These are phyloP conservation scores for Pardosa pseudoannulata DNA, from an alignment of 2,888 invertebrate species.

Conservation along the genomic window DNA sequence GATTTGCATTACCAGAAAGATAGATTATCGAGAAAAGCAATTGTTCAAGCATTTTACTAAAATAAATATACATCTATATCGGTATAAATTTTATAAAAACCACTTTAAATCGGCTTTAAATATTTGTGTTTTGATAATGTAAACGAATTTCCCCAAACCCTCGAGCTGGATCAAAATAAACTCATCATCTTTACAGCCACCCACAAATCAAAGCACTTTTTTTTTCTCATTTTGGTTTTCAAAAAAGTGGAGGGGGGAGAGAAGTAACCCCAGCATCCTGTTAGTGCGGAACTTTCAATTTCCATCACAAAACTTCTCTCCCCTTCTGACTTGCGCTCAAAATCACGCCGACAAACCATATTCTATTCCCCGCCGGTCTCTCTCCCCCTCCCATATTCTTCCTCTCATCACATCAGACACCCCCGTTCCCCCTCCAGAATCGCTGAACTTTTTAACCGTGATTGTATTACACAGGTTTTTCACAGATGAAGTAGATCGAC, in stretches of 20 bases:
- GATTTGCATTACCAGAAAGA: too few relatives aligned
- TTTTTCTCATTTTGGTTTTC: too few relatives aligned
- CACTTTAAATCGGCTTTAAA: too few relatives aligned
- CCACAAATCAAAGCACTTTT: slow-evolving; percentile 15
- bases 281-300: slow-evolving; percentile 38
- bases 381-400: background rate
- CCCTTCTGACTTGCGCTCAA: background rate
- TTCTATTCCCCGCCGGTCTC: background rate
- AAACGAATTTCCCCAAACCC: too few relatives aligned
- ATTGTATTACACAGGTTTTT: slow-evolving; percentile 27
- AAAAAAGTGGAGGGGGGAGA: background rate
- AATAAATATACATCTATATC: too few relatives aligned
- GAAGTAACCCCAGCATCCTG: slow-evolving; percentile 44
- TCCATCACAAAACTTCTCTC: slow-evolving; percentile 54
- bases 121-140: too few relatives aligned
- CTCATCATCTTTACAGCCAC: slow-evolving; percentile 1
- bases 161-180: background rate
- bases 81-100: too few relatives aligned
- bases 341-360: slow-evolving; percentile 12
- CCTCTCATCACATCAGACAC: background rate
- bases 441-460: slow-evolving; percentile 25
- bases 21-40: too few relatives aligned
- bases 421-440: slow-evolving; percentile 8
- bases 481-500: slow-evolving; percentile 45
- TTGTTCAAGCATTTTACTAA: too few relatives aligned